Percentiles rank a stretch among this genome's conserved stretches.
These are phyloP conservation scores for Nesoenas mayeri DNA, from an alignment of 2,113 vertebrate species.

Conservation along the genomic window DNA sequence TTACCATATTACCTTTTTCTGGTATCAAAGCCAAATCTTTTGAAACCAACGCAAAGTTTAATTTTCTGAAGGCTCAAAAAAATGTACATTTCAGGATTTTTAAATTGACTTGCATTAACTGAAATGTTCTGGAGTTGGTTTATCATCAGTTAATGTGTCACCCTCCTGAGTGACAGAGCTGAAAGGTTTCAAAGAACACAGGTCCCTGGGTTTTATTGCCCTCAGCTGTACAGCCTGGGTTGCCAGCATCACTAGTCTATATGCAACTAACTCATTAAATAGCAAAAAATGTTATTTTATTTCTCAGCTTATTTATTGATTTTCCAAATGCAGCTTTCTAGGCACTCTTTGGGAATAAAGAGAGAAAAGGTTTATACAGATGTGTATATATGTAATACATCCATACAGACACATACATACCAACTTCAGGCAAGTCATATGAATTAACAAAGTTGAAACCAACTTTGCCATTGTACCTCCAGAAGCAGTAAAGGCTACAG, in stretches of 20 bases:
- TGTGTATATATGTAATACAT: rapidly evolving
- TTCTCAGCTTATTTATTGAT: not conserved
- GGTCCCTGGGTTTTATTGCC: not conserved
- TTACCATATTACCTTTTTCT: not conserved
- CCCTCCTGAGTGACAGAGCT: not conserved
- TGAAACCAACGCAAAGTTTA: not conserved
- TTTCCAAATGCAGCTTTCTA: not conserved
- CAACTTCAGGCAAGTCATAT: not conserved
- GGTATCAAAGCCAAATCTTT: constrained; percentile 11
- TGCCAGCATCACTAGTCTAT: not conserved
- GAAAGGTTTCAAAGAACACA: not conserved
- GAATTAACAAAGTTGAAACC: not conserved
- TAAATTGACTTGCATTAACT: not conserved
- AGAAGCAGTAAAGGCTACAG: not conserved
- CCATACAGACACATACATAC: not conserved
- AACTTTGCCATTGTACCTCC: rapidly evolving
- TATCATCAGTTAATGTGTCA: not conserved
- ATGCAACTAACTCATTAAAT: not conserved
- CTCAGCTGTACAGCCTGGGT: not conserved
- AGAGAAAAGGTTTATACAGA: not conserved
- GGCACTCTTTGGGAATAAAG: not conserved
- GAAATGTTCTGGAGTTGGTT: not conserved
- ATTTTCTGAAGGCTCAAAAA: not conserved
- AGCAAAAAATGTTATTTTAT: not conserved
- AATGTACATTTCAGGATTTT: not conserved